phyloP scores from a whole-genome alignment of 2,113 vertebrate species.

The Spea multiplicata region DNA sequence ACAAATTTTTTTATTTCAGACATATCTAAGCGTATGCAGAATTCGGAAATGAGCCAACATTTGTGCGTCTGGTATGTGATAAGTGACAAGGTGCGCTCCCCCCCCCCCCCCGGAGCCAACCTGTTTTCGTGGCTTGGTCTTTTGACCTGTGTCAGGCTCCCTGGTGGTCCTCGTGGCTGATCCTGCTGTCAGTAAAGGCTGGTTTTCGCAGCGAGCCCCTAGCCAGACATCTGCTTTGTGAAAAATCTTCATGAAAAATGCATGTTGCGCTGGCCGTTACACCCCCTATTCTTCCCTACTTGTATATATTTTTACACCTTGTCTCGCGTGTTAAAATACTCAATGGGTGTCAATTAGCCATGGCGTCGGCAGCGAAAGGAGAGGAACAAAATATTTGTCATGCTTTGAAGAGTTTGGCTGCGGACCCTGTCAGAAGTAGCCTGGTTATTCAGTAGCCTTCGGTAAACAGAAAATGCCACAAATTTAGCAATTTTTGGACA shows the following conservation, averaged over 20 bases:
- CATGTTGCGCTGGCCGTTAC: conserved; percentile 31
- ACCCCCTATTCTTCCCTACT: conserved; percentile 21
- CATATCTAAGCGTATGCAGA: not conserved
- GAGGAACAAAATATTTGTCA: not conserved
- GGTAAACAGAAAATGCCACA: too few species aligned
- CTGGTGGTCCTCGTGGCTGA: conserved; percentile 26
- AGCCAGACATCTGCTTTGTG: conserved; percentile 51
- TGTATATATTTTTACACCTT: conserved; percentile 35
- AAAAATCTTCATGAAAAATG: conserved; percentile 31
- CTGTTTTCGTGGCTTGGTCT: not conserved
- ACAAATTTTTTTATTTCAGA: not conserved
- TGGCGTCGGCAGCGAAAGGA: not conserved
- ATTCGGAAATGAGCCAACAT: not conserved
- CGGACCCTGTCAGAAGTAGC: too few species aligned
- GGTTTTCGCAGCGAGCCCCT: conserved; percentile 43
- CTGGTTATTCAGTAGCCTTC: too few species aligned
- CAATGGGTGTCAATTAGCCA: conserved; percentile 30
- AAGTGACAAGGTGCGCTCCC: conserved; percentile 17
- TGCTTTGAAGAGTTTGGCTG: too few species aligned
- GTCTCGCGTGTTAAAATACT: conserved; percentile 30
- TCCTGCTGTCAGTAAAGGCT: conserved; percentile 40
- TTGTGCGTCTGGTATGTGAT: conserved; percentile 7
- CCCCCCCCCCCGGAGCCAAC: not conserved
- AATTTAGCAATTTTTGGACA: too few species aligned
- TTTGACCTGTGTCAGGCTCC: conserved; percentile 14